A percentile compares a stretch with the other conserved stretches of the same genome.
phyloP scores from a whole-genome alignment of 1,140 invertebrate species.

The Asobara japonica region DNA sequence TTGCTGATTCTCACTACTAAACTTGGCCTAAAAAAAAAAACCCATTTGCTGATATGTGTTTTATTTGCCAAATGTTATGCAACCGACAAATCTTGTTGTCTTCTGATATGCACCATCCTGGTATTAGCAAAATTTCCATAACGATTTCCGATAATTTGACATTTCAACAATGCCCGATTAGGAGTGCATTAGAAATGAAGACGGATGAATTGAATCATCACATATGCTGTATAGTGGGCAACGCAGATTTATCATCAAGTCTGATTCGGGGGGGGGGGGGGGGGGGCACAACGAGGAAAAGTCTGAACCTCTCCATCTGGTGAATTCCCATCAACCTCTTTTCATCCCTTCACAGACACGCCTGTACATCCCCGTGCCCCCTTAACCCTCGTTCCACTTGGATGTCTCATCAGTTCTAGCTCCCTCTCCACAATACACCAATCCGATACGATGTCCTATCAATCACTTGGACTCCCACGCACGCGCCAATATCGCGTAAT shows the following conservation, averaged over 20 bases:
- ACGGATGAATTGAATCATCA: not conserved
- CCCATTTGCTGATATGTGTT: too few species aligned
- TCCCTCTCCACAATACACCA: not conserved
- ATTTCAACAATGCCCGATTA: not conserved
- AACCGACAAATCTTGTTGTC: too few species aligned
- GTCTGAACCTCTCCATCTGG: not conserved
- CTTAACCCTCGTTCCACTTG: not conserved
- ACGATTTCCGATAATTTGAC: not conserved
- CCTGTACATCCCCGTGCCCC: not conserved
- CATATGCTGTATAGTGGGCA: not conserved
- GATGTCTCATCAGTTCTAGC: not conserved
- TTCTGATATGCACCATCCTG: too few species aligned
- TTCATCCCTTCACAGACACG: not conserved
- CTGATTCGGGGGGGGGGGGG: not conserved
- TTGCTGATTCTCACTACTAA: too few species aligned
- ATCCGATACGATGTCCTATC: constrained; percentile 2
- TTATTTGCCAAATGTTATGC: too few species aligned
- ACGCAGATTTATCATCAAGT: constrained; percentile 13
- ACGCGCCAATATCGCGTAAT: not conserved
- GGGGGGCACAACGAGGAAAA: not conserved
- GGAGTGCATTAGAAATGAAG: not conserved
- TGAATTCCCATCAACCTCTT: constrained; percentile 1
- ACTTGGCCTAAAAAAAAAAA: too few species aligned
- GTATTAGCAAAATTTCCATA: too few species aligned
- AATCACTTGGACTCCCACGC: constrained; percentile 10